Conservation (phyloP, 2,888 invertebrate species). For the Drosophila colorata region DNA sequence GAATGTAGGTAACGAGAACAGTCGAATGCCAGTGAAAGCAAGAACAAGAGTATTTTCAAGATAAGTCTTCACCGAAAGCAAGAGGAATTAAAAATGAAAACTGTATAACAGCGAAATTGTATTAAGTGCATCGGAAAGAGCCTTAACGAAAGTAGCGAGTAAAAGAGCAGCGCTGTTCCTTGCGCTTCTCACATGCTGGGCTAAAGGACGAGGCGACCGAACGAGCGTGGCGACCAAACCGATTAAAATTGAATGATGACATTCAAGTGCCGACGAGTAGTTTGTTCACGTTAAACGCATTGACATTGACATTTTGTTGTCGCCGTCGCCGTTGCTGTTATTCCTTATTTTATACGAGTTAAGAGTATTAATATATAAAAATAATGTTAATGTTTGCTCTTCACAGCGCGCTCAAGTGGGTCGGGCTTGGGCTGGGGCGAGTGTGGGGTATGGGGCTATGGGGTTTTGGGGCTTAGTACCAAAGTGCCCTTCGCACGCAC, state of each 20-base stretch:
- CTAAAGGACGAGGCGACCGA: too few relatives aligned
- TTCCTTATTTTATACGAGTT: conserved; percentile 35
- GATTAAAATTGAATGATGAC: conserved; percentile 64
- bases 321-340: conserved; percentile 7
- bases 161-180: neutral
- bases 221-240: conserved; percentile 9
- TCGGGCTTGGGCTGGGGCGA: neutral
- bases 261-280: conserved; percentile 29
- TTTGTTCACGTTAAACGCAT: conserved; percentile 14
- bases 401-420: conserved; percentile 40
- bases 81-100: too few relatives aligned
- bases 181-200: neutral
- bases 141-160: too few relatives aligned
- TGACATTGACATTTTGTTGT: conserved; percentile 25
- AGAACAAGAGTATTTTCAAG: too few relatives aligned
- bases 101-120: too few relatives aligned
- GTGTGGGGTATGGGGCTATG: neutral
- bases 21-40: too few relatives aligned
- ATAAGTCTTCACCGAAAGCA: too few relatives aligned
- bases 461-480: conserved; percentile 12
- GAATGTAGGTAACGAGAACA: too few relatives aligned
- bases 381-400: conserved; percentile 76
- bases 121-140: too few relatives aligned
- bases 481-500: conserved; percentile 60
- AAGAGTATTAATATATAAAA: conserved; percentile 78